Base-by-base conservation (phyloP, 2,888 invertebrate genomes). In the Actias luna region DNA sequence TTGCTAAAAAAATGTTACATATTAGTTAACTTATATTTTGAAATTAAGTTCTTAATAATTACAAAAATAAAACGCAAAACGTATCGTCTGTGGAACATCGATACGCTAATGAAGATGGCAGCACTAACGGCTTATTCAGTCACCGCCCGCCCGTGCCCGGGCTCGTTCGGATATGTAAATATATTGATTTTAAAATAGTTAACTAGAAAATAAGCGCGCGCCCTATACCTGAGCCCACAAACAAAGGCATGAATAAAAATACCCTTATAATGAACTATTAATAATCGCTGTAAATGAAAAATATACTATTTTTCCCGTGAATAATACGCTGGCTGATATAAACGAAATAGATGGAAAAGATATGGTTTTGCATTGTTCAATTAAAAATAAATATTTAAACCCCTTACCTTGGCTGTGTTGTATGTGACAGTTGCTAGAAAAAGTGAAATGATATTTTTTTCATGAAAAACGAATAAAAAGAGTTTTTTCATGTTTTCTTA, bases 141-240 rank as follows among this genome's bases (percentile, higher is more conserved):
- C 73, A 89, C 89, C 89, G 70, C 73, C 84, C 88, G 89, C 88
- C 89, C 89, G 88, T 69, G 73, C 80, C 80, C 79, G 86, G 89
- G 84, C 78, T 27, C 61, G 63, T 55, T 27, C 60, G 63, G 72
- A 71, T 72, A 84, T 66, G 66, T 58, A 46, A 61, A 55, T 39
- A 29, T 14, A 29, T 36, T 46, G 22, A 35, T 31, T 39, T 61
- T 57, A 18, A 31, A 58, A 52, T 33, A 60, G 46, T 22, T 36
- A 61, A 59, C 12, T 29, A 61, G 31, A 59, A 59, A 61, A 58
- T 46, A 62, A 57, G 36, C 59, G 52, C 62, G 64, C 62, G 64
- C 33, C 42, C 33, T 18, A 18, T n/a, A 42, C 42, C 42, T 14
- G 58, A 29, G 31, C 8, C 58, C 33, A 39, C 31, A 36, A 31